A percentile compares a stretch with the other conserved stretches of the same genome.
phyloP scores from a whole-genome alignment of 2,113 vertebrate genomes.

The Sialia sialis region DNA sequence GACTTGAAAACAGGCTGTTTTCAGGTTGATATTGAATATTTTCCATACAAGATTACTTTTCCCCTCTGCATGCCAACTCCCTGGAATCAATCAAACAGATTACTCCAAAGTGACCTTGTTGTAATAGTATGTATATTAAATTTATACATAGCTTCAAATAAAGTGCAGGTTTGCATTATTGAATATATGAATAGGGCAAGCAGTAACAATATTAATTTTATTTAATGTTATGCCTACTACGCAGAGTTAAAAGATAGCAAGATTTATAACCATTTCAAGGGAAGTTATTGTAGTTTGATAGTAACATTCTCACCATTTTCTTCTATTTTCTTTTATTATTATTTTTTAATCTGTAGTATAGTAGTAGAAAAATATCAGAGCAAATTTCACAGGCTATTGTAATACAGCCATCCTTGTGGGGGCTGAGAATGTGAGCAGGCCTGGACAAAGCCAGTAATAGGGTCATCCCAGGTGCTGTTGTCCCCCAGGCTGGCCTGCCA shows the following conservation, averaged over 20 bases:
- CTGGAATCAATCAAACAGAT: slow-evolving; percentile 7
- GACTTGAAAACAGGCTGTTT: neutral
- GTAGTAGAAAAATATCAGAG: neutral
- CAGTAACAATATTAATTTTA: neutral
- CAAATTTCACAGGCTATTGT: neutral
- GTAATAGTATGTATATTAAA: slow-evolving; percentile 3
- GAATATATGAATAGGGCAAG: neutral
- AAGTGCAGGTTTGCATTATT: neutral
- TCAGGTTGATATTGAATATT: neutral
- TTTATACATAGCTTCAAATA: neutral
- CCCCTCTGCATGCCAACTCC: neutral
- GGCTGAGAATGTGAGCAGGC: neutral
- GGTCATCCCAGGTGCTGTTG: neutral
- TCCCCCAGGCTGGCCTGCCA: accelerated
- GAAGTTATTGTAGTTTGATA: neutral
- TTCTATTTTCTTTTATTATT: neutral
- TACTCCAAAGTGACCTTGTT: slow-evolving; percentile 26
- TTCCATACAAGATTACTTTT: neutral
- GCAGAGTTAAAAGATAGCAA: neutral
- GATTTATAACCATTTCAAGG: neutral
- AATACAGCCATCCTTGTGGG: accelerated
- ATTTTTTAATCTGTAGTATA: neutral
- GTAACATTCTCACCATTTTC: neutral
- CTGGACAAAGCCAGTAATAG: neutral
- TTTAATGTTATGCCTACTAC: neutral